phyloP scores from a whole-genome alignment of 1,140 invertebrate species.

The Achatina immaculata region DNA sequence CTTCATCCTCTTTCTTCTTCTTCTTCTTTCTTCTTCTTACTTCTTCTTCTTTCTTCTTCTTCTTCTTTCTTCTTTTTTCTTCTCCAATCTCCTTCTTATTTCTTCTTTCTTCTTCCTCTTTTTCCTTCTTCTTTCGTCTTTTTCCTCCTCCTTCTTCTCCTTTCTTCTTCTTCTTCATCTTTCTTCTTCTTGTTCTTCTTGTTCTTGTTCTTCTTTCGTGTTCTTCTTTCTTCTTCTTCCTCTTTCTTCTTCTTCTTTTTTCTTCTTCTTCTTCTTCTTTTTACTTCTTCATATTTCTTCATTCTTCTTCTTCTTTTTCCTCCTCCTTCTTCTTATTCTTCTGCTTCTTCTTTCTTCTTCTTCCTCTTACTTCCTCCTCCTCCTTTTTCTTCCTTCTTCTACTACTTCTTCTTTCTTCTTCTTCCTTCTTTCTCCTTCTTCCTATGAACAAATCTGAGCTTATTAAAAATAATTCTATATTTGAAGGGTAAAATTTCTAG shows the following conservation, averaged over 20 bases:
- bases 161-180: background rate
- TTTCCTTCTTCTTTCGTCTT: background rate
- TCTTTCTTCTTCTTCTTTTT: background rate
- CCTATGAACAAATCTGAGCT: too few species aligned
- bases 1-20: too few species aligned
- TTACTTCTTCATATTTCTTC: background rate
- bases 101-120: background rate
- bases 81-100: background rate
- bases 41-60: too few species aligned
- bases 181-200: background rate
- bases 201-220: background rate
- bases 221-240: background rate
- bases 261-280: conserved; percentile 9
- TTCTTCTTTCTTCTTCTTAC: too few species aligned
- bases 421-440: background rate
- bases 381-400: too few species aligned
- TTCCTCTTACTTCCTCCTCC: too few species aligned
- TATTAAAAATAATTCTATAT: too few species aligned
- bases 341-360: too few species aligned
- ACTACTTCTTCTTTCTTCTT: background rate
- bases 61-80: too few species aligned
- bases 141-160: background rate
- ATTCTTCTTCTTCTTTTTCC: conserved; percentile 5
- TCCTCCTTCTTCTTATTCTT: background rate
- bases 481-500: too few species aligned